phyloP scores from a whole-genome alignment of 2,797 vertebrate genomes.

The Darevskia nairensis region DNA sequence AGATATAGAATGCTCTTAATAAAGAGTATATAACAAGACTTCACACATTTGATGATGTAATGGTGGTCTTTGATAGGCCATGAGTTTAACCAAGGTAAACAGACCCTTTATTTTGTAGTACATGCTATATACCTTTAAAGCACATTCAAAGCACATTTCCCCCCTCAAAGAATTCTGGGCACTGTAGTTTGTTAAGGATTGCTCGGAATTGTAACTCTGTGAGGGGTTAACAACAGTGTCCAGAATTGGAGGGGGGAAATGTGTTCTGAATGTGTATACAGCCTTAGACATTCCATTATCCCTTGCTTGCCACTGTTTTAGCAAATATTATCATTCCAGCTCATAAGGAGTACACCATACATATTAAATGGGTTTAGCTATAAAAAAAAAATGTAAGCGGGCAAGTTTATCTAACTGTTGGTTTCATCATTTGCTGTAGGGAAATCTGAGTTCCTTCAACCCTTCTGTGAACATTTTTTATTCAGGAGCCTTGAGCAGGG shows the following conservation, averaged over 20 bases:
- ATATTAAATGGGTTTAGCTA: background rate
- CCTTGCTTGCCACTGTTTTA: background rate
- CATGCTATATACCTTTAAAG: no score
- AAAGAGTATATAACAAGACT: background rate
- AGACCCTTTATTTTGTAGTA: background rate
- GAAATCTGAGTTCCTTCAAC: background rate
- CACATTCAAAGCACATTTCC: no score
- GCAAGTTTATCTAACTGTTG: background rate
- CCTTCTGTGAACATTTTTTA: background rate
- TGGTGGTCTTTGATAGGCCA: background rate
- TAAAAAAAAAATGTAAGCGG: background rate
- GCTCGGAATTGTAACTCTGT: no score
- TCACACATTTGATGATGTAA: background rate
- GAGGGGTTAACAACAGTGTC: no score
- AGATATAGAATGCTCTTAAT: background rate
- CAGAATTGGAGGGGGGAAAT: no score
- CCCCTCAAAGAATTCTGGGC: no score
- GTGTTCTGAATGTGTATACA: no score
- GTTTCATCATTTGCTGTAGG: background rate
- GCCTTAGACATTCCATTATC: background rate
- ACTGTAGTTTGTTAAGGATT: no score
- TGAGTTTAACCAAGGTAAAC: background rate
- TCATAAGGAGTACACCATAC: background rate
- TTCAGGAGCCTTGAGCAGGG: background rate
- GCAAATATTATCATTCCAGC: background rate